These are phyloP conservation scores for Crocallis elinguaria DNA, from an alignment of 2,888 invertebrate species.

Conservation along the genomic window DNA sequence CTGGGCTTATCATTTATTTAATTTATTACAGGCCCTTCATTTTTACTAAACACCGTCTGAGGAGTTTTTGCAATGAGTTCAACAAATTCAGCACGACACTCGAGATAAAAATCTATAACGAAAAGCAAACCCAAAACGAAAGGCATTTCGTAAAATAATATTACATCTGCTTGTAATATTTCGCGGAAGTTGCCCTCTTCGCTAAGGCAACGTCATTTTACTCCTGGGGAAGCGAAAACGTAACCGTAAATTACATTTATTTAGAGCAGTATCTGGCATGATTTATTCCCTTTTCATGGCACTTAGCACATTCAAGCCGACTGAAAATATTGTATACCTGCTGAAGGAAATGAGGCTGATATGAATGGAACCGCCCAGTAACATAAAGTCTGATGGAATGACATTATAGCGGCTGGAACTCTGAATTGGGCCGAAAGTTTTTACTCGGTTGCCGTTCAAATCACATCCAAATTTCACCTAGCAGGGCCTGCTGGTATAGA, in stretches of 20 bases:
- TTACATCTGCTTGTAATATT: conserved; percentile 28
- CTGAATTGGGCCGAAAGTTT: conserved; percentile 17
- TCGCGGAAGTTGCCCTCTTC: conserved; percentile 35
- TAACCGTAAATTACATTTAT: conserved; percentile 69
- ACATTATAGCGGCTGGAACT: conserved; percentile 13
- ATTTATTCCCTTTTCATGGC: conserved; percentile 67
- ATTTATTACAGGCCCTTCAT: too few relatives aligned
- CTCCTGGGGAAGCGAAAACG: conserved; percentile 58
- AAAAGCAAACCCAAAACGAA: conserved; percentile 2
- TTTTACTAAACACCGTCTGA: too few relatives aligned
- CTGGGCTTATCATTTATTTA: too few relatives aligned
- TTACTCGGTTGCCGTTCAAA: conserved; percentile 13
- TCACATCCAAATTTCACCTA: conserved; percentile 12
- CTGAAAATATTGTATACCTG: conserved; percentile 33
- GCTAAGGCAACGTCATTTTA: conserved; percentile 52
- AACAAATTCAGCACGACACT: background rate
- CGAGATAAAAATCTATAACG: conserved; percentile 5
- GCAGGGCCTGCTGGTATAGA: conserved; percentile 2
- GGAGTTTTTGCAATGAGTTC: too few relatives aligned
- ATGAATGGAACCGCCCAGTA: conserved; percentile 24
- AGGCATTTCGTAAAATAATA: conserved; percentile 23
- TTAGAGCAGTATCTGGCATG: conserved; percentile 67
- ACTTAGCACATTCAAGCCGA: conserved; percentile 57
- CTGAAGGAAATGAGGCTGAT: conserved; percentile 27
- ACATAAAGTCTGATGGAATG: conserved; percentile 23